Evolutionary conservation across 1,140 invertebrate genomes (phyloP).

Genomic region (Scaptomyza montana): DNA sequence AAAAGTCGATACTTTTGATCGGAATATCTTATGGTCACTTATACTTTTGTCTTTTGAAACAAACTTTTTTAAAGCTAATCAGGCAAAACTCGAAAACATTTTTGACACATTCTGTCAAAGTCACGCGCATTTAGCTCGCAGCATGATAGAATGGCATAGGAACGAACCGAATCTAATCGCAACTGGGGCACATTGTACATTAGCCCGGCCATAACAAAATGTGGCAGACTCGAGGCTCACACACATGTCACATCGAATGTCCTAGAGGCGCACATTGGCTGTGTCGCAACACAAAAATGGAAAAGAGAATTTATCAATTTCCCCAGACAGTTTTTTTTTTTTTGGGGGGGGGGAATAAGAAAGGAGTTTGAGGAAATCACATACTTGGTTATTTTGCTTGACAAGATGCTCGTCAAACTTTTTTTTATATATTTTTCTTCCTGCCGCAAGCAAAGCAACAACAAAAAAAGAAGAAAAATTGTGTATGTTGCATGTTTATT

Average conservation of each 20-base stretch:
- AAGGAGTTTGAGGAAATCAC: conserved; percentile 52
- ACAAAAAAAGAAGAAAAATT: conserved; percentile 36
- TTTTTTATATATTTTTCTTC: conserved; percentile 10
- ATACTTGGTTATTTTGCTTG: conserved; percentile 42
- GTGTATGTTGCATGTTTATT: conserved; percentile 72
- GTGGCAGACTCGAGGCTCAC: conserved; percentile 33
- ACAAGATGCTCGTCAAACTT: conserved; percentile 63
- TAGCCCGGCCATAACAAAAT: conserved; percentile 36
- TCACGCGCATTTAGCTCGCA: conserved; percentile 52
- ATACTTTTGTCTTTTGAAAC: too few species aligned
- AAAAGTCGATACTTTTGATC: too few species aligned
- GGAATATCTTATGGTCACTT: too few species aligned
- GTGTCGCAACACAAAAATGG: conserved; percentile 50
- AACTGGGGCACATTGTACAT: conserved; percentile 39
- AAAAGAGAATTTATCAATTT: conserved; percentile 32
- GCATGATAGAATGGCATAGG: not conserved
- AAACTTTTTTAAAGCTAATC: conserved; percentile 55
- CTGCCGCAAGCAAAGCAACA: conserved; percentile 34
- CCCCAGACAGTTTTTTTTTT: conserved; percentile 1
- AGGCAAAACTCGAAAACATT: conserved; percentile 60
- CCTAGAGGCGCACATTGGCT: conserved; percentile 50
- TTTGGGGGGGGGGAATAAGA: not conserved
- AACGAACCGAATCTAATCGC: not conserved
- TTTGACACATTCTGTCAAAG: conserved; percentile 63
- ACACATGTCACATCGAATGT: conserved; percentile 58